Base-by-base conservation (phyloP, 2,113 vertebrate species). In the Thunnus thynnus region DNA sequence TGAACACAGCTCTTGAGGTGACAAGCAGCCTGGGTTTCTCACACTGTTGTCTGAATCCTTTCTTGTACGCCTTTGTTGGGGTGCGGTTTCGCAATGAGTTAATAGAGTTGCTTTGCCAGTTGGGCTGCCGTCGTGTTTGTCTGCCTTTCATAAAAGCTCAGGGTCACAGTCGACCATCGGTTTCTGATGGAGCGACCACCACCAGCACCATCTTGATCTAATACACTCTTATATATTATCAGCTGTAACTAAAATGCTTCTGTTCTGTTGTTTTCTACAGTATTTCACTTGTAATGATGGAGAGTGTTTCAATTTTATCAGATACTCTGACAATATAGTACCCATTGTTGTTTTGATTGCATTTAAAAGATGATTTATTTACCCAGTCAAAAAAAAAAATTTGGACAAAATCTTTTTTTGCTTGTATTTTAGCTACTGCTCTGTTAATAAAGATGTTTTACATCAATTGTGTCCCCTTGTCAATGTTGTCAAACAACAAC, bases 41-140 rank as follows among this genome's bases (percentile, higher is more conserved):
- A 0, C 97, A 99, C 93, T 97, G 96, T 89, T 98, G 96, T 76
- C 95, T 99, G 63, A 99, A 99, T 71, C 98, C 98, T 47, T 80
- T 99, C 86, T 94, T 99, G 47, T 99, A 98, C 0, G 97, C 97
- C 1, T 99, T 99, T 4, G 93, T 97, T 0, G 97, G 97, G 0
- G 94, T 97, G 58, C 95, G 97, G 67, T 99, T 99, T 89, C 96
- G 96, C 0, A 95, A 95, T 0, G 96, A 99, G 80, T 92, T 98
- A 13, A 84, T 96, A 22, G 91, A 90, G 2, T 84, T 98, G 27
- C 85, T 99, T 54, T 93, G 91, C 20, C 90, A 94, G 47, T 68
- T 95, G 0, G 93, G 96, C 85, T 97, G 96, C 79, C 91, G 18
- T 83, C 85, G 2, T 0, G 22, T 78, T 5, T 91, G 89, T 83